Conservation (phyloP, 2,888 invertebrate genomes). For the Patella pellucida region DNA sequence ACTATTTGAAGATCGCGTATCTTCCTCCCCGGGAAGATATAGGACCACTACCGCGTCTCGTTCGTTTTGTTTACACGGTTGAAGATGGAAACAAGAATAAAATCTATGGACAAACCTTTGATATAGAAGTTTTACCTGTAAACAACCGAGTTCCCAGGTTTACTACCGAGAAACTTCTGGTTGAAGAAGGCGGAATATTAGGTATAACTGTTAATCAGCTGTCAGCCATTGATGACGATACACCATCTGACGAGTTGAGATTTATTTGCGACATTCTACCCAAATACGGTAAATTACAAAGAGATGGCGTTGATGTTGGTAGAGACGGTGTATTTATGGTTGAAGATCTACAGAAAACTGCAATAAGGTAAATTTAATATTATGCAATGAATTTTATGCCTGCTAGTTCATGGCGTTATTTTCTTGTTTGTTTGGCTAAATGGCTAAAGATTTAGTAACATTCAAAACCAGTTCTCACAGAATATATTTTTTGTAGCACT, state of each 20-base stretch:
- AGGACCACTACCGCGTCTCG: slow-evolving; percentile 61
- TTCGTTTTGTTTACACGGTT: slow-evolving; percentile 65
- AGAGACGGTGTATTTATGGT: slow-evolving; percentile 63
- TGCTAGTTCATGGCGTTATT: background rate
- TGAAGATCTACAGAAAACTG: slow-evolving; percentile 57
- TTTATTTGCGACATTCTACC: slow-evolving; percentile 65
- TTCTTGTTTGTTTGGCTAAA: no score
- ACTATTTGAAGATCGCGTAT: slow-evolving; percentile 68
- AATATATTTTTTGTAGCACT: no score
- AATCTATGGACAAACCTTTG: slow-evolving; percentile 61
- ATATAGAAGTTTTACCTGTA: slow-evolving; percentile 67
- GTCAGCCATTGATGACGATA: slow-evolving; percentile 68
- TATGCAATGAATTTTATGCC: background rate
- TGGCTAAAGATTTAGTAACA: no score
- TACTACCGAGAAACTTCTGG: slow-evolving; percentile 58
- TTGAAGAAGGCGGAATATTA: slow-evolving; percentile 67
- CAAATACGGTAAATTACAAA: slow-evolving; percentile 64
- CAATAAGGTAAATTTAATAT: slow-evolving; percentile 55
- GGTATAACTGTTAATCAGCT: slow-evolving; percentile 64
- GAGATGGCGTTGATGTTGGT: slow-evolving; percentile 57
- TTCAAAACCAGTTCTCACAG: background rate
- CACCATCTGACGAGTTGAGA: slow-evolving; percentile 56
- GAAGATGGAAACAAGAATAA: slow-evolving; percentile 64
- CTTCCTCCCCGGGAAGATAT: slow-evolving; percentile 68
- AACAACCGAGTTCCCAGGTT: slow-evolving; percentile 65